phyloP scores from a whole-genome alignment of 2,113 vertebrate genomes.

The Naja naja region DNA sequence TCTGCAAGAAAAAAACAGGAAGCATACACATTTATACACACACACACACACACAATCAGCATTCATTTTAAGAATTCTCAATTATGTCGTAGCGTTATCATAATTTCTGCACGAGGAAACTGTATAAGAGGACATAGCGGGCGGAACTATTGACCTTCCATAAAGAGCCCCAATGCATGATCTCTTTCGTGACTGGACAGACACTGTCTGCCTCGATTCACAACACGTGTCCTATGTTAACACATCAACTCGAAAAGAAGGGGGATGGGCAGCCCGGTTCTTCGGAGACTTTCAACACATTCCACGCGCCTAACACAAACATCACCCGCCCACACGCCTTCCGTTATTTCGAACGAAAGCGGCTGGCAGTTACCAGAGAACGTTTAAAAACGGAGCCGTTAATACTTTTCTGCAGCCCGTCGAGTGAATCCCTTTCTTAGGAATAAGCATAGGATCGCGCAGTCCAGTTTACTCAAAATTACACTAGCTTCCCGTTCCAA shows the following conservation, averaged over 20 bases:
- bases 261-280: neutral
- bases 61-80: neutral
- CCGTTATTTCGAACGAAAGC: neutral
- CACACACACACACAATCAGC: neutral
- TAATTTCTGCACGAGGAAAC: neutral
- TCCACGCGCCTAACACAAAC: neutral
- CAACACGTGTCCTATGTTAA: neutral
- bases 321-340: neutral
- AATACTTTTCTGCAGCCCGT: neutral
- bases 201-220: neutral
- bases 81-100: neutral
- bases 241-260: neutral
- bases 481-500: neutral
- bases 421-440: neutral
- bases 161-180: neutral
- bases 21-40: neutral
- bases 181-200: neutral
- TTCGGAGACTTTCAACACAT: neutral
- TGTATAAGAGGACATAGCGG: neutral
- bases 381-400: too few relatives aligned
- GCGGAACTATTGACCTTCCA: neutral
- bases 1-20: neutral
- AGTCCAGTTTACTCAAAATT: neutral
- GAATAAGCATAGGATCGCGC: neutral
- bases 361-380: neutral